phyloP scores from a whole-genome alignment of 2,797 vertebrate species.

The Pangasius larnaudii region DNA sequence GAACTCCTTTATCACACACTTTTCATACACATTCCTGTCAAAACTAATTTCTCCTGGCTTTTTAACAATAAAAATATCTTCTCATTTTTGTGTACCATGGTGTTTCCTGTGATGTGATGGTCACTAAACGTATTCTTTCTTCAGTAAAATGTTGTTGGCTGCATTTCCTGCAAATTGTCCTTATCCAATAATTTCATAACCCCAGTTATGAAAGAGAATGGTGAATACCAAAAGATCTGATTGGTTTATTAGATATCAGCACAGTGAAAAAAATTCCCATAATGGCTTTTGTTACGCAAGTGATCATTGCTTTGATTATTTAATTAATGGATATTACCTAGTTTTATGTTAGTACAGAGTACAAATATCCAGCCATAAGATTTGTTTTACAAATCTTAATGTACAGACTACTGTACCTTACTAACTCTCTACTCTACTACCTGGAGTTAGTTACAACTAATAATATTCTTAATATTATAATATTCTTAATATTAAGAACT shows the following conservation, averaged over 20 bases:
- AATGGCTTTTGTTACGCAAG: background rate
- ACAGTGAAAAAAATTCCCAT: background rate
- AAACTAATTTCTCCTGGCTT: background rate
- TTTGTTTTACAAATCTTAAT: background rate
- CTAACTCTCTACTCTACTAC: background rate
- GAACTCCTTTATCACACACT: background rate
- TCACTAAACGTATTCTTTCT: background rate
- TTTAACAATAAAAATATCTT: background rate
- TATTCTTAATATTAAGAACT: background rate
- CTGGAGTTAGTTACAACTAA: background rate
- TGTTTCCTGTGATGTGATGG: background rate
- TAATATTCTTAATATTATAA: background rate
- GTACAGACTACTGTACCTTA: background rate
- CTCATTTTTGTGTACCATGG: background rate
- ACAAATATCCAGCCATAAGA: background rate
- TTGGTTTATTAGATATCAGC: constrained; percentile 36
- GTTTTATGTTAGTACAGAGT: background rate
- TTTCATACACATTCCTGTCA: constrained; percentile 24
- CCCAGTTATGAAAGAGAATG: constrained; percentile 41
- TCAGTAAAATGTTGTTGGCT: background rate
- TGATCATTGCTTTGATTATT: background rate
- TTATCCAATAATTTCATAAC: background rate
- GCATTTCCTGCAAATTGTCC: background rate
- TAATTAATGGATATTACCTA: background rate
- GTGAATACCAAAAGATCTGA: constrained; percentile 35